A percentile compares a stretch with the other conserved stretches of the same genome.
phyloP scores from a whole-genome alignment of 2,888 invertebrate species.

The Leptinotarsa peninsularis region DNA sequence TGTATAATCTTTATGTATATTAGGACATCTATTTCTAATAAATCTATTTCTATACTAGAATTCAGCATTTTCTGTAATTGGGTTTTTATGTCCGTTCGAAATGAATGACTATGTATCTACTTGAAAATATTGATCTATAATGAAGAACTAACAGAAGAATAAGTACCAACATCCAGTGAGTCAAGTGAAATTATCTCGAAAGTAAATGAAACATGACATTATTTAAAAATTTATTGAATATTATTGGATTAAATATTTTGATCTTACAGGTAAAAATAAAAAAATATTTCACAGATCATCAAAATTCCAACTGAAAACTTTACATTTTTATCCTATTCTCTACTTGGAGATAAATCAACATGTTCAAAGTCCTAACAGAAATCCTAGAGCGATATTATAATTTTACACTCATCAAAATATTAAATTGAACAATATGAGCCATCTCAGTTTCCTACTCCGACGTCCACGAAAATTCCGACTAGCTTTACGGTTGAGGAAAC shows the following conservation, averaged over 20 bases:
- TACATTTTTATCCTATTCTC: slow-evolving; percentile 20
- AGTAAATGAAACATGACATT: slow-evolving; percentile 17
- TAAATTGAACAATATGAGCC: slow-evolving; percentile 5
- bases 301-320: slow-evolving; percentile 32
- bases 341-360: slow-evolving; percentile 17
- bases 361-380: not conserved
- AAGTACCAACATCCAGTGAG: not conserved
- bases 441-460: not conserved
- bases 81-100: no score
- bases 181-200: not conserved
- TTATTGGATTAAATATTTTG: slow-evolving; percentile 39
- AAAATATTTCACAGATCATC: slow-evolving; percentile 43
- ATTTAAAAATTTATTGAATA: slow-evolving; percentile 47
- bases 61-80: no score
- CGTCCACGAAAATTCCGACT: slow-evolving; percentile 22
- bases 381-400: slow-evolving; percentile 1
- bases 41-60: no score
- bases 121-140: no score
- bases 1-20: no score
- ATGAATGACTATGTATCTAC: no score
- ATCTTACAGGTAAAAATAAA: slow-evolving; percentile 39
- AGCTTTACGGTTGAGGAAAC: slow-evolving; percentile 13
- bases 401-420: not conserved
- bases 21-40: no score
- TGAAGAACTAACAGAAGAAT: not conserved